Base-by-base conservation (phyloP, 23 tunicate species). In the Ascidia mentula region DNA sequence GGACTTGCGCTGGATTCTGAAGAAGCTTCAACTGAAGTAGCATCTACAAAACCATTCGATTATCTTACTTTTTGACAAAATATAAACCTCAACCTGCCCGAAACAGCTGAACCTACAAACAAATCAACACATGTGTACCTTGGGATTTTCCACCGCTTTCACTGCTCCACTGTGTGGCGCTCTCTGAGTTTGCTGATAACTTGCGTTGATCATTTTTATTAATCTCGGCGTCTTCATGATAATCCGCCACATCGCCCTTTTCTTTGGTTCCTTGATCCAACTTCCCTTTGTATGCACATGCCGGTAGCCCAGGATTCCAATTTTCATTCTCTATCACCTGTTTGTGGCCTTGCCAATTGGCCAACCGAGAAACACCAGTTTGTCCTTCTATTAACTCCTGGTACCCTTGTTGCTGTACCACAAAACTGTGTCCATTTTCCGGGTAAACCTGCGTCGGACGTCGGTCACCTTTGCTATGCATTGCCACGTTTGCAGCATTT, bases 221-320 rank as follows among this genome's bases (percentile, higher is more conserved):
- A 53, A 53, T 28, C 22, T 53, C 65, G 28, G 22, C 65, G 1
- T 53, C 65, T 28, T 53, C 28, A 53, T 5, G 12, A 53, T 53
- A 20, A 53, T 53, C 24, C 13, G 28, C 65, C 22, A 20, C 65
- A 20, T 53, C 65, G 2, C 22, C 2, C 65, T 53, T 9, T 53
- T 53, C 65, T 53, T 53, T 28, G 28, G 22, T 38, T 6, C 40
- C 9, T 46, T 30, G 12, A 6, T 74, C 38, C 9, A 26, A 12
- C 3, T 31, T 72, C 9, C 33, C 22, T 38, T 77, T 77, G 78
- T 85, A 85, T 4, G 40, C 82, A 45, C 82, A 85, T 7, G 89
- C n/a, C 1, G 82, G 78, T 39, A 85, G 77, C 34, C 77, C 82
- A 6, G 89, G 78, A 71, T 85, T 85, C 89, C 89, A 85, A 46